phyloP scores from a whole-genome alignment of 2,888 invertebrate genomes.

The Temnothorax rugatulus region DNA sequence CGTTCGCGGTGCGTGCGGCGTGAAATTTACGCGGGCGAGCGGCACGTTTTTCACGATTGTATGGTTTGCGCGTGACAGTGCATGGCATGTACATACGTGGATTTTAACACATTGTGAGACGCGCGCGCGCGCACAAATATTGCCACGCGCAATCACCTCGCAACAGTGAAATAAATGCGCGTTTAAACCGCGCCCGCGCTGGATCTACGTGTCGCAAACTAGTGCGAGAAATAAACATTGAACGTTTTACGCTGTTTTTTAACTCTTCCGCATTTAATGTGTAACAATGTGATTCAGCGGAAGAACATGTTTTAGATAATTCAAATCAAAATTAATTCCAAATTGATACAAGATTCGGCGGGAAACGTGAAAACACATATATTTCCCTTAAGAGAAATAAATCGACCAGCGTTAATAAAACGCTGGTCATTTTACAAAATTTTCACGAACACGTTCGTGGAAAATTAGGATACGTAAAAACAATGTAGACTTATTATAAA shows the following conservation, averaged over 20 bases:
- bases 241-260: neutral
- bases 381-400: neutral
- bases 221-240: neutral
- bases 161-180: neutral
- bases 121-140: neutral
- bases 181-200: neutral
- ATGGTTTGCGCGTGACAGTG: constrained; percentile 24
- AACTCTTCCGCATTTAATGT: neutral
- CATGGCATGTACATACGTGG: neutral
- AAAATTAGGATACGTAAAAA: neutral
- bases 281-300: neutral
- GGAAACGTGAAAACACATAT: neutral
- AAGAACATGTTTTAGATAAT: neutral
- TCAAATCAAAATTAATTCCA: neutral
- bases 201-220: neutral
- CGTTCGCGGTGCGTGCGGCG: constrained; percentile 41
- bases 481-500: neutral
- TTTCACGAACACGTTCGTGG: neutral
- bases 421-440: neutral
- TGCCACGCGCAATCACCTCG: neutral
- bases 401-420: neutral
- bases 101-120: constrained; percentile 30
- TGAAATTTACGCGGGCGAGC: constrained; percentile 50
- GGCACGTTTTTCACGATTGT: constrained; percentile 35
- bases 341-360: neutral